Conservation (phyloP, 2,113 vertebrate species). For the Onychostoma macrolepis region DNA sequence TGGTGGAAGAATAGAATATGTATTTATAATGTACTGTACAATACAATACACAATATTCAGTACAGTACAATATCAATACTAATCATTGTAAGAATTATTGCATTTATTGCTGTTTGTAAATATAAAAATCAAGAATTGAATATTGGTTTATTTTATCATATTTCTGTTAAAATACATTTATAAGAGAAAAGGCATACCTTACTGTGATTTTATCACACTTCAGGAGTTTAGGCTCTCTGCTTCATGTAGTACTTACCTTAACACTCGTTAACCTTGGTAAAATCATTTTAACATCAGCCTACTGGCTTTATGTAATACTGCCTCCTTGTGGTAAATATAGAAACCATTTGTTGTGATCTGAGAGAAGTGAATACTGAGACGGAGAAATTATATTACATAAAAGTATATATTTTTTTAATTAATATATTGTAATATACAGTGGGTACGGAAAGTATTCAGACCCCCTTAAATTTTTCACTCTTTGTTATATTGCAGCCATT, state of each 20-base stretch:
- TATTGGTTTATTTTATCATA: neutral
- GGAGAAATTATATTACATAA: neutral
- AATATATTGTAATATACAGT: no score
- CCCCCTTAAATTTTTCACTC: no score
- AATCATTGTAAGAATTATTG: neutral
- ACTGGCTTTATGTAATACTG: neutral
- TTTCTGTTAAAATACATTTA: neutral
- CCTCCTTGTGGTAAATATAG: conserved; percentile 22
- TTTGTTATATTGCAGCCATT: no score
- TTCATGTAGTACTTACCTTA: neutral
- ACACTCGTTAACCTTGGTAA: neutral
- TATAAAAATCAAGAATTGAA: neutral
- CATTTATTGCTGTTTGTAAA: neutral
- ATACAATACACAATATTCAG: neutral
- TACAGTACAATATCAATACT: neutral
- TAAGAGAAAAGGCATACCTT: neutral
- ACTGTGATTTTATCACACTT: neutral
- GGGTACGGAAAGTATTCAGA: no score
- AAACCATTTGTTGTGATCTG: neutral
- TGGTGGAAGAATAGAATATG: neutral
- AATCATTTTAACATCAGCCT: neutral
- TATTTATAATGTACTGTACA: neutral
- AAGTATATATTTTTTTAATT: neutral
- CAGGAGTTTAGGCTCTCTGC: neutral
- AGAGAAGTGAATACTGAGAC: neutral